phyloP scores from a whole-genome alignment of 2,888 invertebrate species.

The Quadroppia sp. region DNA sequence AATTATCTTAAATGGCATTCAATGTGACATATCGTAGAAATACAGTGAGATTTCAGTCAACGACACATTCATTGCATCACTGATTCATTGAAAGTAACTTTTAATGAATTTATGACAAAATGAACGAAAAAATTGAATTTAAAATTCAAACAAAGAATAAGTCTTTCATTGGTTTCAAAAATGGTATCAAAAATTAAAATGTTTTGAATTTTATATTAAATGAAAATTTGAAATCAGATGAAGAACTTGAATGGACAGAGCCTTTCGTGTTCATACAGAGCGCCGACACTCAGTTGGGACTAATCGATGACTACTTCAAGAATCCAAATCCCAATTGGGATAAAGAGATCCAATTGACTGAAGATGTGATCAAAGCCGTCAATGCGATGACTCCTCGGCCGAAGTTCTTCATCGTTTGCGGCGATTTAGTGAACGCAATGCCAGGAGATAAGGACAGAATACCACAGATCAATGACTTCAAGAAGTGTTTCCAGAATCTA shows the following conservation, averaged over 20 bases:
- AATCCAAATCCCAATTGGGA: conserved; percentile 53
- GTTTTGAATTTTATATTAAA: too few relatives aligned
- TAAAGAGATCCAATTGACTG: conserved; percentile 53
- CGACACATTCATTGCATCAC: too few relatives aligned
- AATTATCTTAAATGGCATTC: too few relatives aligned
- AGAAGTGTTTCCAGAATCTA: conserved; percentile 52
- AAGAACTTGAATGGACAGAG: conserved; percentile 51
- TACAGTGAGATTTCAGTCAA: too few relatives aligned
- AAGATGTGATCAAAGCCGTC: conserved; percentile 52
- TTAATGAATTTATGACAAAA: too few relatives aligned
- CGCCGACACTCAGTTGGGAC: conserved; percentile 57
- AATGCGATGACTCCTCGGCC: conserved; percentile 56
- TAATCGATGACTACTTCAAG: conserved; percentile 53
- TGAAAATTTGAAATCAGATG: background rate
- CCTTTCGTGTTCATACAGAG: conserved; percentile 57
- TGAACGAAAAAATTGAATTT: too few relatives aligned
- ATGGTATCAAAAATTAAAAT: conserved; percentile 27
- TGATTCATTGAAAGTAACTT: too few relatives aligned
- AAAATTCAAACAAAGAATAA: conserved; percentile 13
- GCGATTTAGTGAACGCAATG: conserved; percentile 57
- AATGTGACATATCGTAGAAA: too few relatives aligned
- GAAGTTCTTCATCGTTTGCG: conserved; percentile 57
- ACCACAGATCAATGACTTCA: conserved; percentile 54
- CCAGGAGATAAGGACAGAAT: conserved; percentile 50
- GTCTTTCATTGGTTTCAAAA: conserved; percentile 24